Percentiles rank a stretch among this genome's conserved stretches.
phyloP scores from a whole-genome alignment of 2,797 vertebrate genomes.

The Halcyon leucocephala region DNA sequence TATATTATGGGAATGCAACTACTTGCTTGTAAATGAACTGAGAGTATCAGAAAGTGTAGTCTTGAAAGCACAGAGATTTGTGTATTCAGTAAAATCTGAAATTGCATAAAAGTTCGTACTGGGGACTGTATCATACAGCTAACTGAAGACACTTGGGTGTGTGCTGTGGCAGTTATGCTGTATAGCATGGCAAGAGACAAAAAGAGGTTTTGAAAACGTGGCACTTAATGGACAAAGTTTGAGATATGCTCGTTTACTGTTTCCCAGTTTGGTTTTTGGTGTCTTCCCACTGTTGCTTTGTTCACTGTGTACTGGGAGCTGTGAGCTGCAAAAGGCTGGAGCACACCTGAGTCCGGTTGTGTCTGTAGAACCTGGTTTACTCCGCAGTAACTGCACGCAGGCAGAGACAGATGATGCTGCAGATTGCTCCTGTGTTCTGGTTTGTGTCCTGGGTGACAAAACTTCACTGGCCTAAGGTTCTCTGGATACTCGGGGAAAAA shows the following conservation, averaged over 20 bases:
- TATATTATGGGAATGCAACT: background rate
- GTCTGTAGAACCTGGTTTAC: background rate
- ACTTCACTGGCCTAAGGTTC: background rate
- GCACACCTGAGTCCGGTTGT: background rate
- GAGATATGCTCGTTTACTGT: rapidly evolving
- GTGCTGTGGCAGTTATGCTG: background rate
- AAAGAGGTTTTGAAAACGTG: background rate
- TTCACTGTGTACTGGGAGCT: background rate
- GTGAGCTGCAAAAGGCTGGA: background rate
- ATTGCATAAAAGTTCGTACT: background rate
- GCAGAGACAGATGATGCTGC: background rate
- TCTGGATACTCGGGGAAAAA: background rate
- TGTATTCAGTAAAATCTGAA: background rate
- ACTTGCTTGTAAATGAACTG: background rate
- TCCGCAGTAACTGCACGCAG: background rate
- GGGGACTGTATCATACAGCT: background rate
- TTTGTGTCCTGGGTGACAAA: background rate
- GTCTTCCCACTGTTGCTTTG: background rate
- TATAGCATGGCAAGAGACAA: background rate
- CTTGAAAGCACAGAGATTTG: background rate
- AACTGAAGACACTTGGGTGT: background rate
- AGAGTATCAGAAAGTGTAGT: background rate
- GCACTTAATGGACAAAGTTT: background rate
- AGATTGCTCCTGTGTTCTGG: background rate
- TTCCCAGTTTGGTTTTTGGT: background rate